phyloP scores from a whole-genome alignment of 2,113 vertebrate species.

The Hyperoodon ampullatus region DNA sequence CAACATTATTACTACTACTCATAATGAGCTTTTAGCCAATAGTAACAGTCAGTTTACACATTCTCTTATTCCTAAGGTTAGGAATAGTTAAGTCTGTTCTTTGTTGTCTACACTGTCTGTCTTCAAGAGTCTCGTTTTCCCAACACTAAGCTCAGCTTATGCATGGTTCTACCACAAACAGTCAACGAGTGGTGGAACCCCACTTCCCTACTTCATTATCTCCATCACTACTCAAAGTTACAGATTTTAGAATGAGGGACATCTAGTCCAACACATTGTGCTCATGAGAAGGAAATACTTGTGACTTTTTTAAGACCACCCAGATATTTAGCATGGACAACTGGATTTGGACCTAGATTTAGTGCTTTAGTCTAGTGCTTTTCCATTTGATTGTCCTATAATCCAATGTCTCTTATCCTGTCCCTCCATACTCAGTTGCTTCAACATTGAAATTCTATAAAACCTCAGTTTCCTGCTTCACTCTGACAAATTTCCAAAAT shows the following conservation, averaged over 20 bases:
- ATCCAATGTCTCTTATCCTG: neutral
- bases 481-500: conserved; percentile 56
- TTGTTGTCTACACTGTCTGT: neutral
- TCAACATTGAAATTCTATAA: conserved; percentile 49
- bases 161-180: neutral
- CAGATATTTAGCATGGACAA: neutral
- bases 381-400: neutral
- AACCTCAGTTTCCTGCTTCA: conserved; percentile 44
- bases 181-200: neutral
- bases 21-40: neutral
- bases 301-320: neutral
- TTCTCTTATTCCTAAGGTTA: neutral
- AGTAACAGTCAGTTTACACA: neutral
- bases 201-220: neutral
- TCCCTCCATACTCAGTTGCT: neutral
- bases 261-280: neutral
- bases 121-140: neutral
- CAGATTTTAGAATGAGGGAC: neutral
- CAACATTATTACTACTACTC: neutral
- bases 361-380: neutral
- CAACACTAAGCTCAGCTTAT: neutral
- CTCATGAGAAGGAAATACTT: neutral
- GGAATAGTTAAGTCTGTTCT: neutral
- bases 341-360: neutral
- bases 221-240: neutral